Evolutionary conservation across 2,888 invertebrate genomes (phyloP).

Genomic region (Orgyia antiqua): DNA sequence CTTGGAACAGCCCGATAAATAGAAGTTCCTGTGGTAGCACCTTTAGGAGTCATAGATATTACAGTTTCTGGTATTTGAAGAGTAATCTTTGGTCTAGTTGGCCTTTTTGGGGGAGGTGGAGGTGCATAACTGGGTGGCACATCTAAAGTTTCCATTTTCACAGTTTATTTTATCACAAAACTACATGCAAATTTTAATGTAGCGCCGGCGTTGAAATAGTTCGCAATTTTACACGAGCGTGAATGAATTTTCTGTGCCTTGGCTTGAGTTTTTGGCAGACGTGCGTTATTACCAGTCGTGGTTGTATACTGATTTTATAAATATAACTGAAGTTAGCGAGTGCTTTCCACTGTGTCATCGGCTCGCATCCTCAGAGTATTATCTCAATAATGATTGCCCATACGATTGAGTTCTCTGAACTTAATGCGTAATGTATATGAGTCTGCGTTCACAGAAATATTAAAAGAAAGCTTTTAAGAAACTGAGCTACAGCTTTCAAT

Average conservation of each 20-base stretch:
- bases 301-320: slow-evolving; percentile 71
- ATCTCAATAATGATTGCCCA: slow-evolving; percentile 27
- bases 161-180: no score
- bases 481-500: no score
- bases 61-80: slow-evolving; percentile 61
- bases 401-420: slow-evolving; percentile 25
- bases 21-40: slow-evolving; percentile 37
- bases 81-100: slow-evolving; percentile 66
- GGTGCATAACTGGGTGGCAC: slow-evolving; percentile 53
- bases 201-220: slow-evolving; percentile 51
- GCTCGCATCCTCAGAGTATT: slow-evolving; percentile 23
- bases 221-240: slow-evolving; percentile 33
- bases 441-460: slow-evolving; percentile 15
- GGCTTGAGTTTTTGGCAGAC: slow-evolving; percentile 35
- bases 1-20: slow-evolving; percentile 39
- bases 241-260: slow-evolving; percentile 23
- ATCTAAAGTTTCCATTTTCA: slow-evolving; percentile 45
- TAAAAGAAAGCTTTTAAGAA: slow-evolving; percentile 1
- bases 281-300: slow-evolving; percentile 48
- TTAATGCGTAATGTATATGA: slow-evolving; percentile 23
- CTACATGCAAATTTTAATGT: slow-evolving; percentile 7
- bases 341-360: slow-evolving; percentile 60
- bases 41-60: slow-evolving; percentile 36
- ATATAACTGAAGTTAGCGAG: slow-evolving; percentile 52
- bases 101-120: slow-evolving; percentile 54